Evolutionary conservation across 2,888 invertebrate species (phyloP).

Genomic region (Dione juno): DNA sequence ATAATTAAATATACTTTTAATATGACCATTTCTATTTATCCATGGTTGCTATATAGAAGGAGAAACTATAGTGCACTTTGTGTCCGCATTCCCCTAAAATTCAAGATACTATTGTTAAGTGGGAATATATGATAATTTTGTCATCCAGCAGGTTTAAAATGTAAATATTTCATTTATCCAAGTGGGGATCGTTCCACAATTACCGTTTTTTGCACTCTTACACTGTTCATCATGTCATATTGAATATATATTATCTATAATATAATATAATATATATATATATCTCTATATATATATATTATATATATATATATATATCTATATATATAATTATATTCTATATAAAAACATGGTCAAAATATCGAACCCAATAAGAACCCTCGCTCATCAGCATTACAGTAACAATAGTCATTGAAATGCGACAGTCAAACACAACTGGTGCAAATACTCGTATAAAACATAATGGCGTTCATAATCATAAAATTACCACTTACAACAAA

Average conservation of each 20-base stretch:
- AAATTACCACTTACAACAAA: constrained; percentile 47
- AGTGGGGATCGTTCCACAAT: too few species aligned
- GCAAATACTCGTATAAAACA: constrained; percentile 51
- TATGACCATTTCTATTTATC: too few species aligned
- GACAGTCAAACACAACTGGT: constrained; percentile 54
- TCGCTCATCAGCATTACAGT: constrained; percentile 52
- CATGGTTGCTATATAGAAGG: too few species aligned
- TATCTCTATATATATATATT: background rate
- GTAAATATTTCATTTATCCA: too few species aligned
- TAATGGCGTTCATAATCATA: constrained; percentile 44
- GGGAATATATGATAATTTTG: too few species aligned
- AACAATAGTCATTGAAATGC: constrained; percentile 55
- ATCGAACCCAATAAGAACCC: constrained; percentile 50
- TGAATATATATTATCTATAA: background rate
- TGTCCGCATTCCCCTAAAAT: too few species aligned
- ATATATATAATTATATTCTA: background rate
- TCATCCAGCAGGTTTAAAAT: too few species aligned
- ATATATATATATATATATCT: background rate
- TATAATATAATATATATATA: background rate
- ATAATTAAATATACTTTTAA: too few species aligned
- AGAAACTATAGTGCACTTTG: too few species aligned
- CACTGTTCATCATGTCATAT: too few species aligned
- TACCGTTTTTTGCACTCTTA: too few species aligned
- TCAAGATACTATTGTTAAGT: too few species aligned
- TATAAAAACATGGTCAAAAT: background rate